phyloP scores from a whole-genome alignment of 92 coral and sea anemone genomes.

The Montipora capitata region DNA sequence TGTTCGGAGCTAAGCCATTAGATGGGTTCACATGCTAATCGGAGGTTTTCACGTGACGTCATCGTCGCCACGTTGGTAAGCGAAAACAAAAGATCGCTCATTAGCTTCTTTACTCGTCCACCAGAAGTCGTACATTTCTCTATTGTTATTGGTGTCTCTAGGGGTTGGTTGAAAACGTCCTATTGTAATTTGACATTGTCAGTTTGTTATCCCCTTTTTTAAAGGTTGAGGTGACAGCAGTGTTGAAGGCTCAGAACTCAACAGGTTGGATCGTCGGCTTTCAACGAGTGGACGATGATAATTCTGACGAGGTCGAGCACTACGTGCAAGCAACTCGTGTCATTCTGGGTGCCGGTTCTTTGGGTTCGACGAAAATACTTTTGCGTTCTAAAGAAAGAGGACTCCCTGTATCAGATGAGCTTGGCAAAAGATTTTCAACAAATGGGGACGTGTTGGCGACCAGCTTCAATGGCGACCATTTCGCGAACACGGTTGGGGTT shows the following conservation, averaged over 20 bases:
- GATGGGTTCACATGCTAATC: no score
- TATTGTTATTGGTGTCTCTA: no score
- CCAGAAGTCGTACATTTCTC: no score
- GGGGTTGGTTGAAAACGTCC: neutral
- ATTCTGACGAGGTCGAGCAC: constrained; percentile 37
- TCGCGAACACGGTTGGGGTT: constrained; percentile 57
- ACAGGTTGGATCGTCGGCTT: constrained; percentile 67
- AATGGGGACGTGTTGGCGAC: constrained; percentile 69
- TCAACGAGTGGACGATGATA: constrained; percentile 45
- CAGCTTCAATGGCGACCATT: constrained; percentile 62
- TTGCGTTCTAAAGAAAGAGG: constrained; percentile 78
- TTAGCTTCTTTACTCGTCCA: no score
- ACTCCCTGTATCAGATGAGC: constrained; percentile 43
- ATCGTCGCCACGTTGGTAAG: no score
- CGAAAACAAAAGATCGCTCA: no score
- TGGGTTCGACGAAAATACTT: constrained; percentile 74
- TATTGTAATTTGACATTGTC: neutral
- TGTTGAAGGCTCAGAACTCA: constrained; percentile 38
- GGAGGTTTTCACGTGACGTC: no score
- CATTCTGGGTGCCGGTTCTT: constrained; percentile 70
- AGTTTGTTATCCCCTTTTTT: neutral
- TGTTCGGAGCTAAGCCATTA: no score
- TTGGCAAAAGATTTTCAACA: constrained; percentile 64
- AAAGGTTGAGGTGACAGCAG: constrained; percentile 60
- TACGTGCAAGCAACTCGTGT: constrained; percentile 51